phyloP scores from a whole-genome alignment of 2,113 vertebrate species.

The Ptilonorhynchus violaceus region DNA sequence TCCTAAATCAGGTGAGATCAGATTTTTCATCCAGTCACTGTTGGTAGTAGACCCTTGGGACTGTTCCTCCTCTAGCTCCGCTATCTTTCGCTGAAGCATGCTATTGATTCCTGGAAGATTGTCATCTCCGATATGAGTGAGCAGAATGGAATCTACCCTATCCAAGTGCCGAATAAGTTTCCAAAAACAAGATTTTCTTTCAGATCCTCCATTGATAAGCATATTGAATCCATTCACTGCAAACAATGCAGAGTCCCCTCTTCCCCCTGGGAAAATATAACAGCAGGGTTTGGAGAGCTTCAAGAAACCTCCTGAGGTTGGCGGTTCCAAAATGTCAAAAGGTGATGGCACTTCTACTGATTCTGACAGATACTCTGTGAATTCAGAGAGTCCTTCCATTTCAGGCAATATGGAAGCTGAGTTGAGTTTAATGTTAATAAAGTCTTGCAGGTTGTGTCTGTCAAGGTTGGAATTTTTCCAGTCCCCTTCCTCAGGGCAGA shows the following conservation, averaged over 20 bases:
- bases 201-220: slow-evolving; percentile 95
- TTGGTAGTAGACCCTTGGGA: slow-evolving; percentile 93
- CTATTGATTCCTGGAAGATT: slow-evolving; percentile 95
- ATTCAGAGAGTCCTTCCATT: slow-evolving; percentile 98
- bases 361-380: slow-evolving; percentile 96
- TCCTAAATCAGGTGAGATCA: slow-evolving; percentile 94
- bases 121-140: slow-evolving; percentile 92
- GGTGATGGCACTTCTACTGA: slow-evolving; percentile 97
- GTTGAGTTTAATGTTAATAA: slow-evolving; percentile 96
- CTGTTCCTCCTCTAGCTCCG: slow-evolving; percentile 92
- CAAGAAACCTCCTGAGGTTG: slow-evolving; percentile 92
- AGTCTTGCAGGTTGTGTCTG: slow-evolving; percentile 96
- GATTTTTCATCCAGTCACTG: slow-evolving; percentile 97
- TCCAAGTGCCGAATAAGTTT: slow-evolving; percentile 95
- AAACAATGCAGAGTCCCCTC: slow-evolving; percentile 91
- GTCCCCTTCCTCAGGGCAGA: slow-evolving; percentile 92
- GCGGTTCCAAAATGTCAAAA: slow-evolving; percentile 94
- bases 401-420: slow-evolving; percentile 88
- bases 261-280: slow-evolving; percentile 94
- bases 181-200: slow-evolving; percentile 96
- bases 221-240: slow-evolving; percentile 98
- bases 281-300: slow-evolving; percentile 98
- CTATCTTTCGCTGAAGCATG: slow-evolving; percentile 91
- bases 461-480: slow-evolving; percentile 97
- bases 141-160: slow-evolving; percentile 92